phyloP scores from a whole-genome alignment of 2,888 invertebrate species.

The Drosophila lutescens region DNA sequence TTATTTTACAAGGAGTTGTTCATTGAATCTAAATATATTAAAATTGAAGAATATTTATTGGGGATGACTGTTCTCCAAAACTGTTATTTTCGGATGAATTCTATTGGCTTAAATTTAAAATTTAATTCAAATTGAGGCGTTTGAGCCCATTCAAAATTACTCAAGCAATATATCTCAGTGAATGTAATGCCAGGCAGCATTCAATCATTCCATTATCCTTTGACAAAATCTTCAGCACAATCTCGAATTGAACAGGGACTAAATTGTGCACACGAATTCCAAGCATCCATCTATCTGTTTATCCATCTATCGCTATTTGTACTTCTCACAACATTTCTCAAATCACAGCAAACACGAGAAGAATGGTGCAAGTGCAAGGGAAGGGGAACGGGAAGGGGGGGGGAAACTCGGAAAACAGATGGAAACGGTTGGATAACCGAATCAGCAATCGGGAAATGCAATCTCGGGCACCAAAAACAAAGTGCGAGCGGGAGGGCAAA shows the following conservation, averaged over 20 bases:
- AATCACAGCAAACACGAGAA: slow-evolving; percentile 62
- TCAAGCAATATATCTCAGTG: slow-evolving; percentile 5
- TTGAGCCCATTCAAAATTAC: neutral
- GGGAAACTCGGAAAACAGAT: slow-evolving; percentile 30
- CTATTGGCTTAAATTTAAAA: neutral
- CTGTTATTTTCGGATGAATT: too few relatives aligned
- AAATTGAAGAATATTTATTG: too few relatives aligned
- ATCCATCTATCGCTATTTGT: slow-evolving; percentile 56
- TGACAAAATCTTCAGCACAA: slow-evolving; percentile 41
- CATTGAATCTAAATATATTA: neutral
- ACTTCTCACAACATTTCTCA: slow-evolving; percentile 71
- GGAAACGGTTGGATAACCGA: slow-evolving; percentile 20
- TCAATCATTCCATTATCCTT: slow-evolving; percentile 38
- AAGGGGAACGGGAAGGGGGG: neutral
- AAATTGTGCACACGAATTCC: slow-evolving; percentile 30
- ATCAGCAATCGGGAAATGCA: slow-evolving; percentile 36
- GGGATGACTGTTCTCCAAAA: too few relatives aligned
- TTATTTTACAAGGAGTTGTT: neutral
- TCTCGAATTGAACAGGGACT: slow-evolving; percentile 25
- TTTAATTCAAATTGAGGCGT: neutral
- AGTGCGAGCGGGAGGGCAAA: slow-evolving; percentile 24
- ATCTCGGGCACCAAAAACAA: slow-evolving; percentile 31
- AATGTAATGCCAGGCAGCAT: slow-evolving; percentile 19
- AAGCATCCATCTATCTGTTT: slow-evolving; percentile 20
- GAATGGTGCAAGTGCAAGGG: slow-evolving; percentile 17